A percentile compares a stretch with the other conserved stretches of the same genome.
phyloP scores from a whole-genome alignment of 2,113 vertebrate genomes.

The Alethe castanea region DNA sequence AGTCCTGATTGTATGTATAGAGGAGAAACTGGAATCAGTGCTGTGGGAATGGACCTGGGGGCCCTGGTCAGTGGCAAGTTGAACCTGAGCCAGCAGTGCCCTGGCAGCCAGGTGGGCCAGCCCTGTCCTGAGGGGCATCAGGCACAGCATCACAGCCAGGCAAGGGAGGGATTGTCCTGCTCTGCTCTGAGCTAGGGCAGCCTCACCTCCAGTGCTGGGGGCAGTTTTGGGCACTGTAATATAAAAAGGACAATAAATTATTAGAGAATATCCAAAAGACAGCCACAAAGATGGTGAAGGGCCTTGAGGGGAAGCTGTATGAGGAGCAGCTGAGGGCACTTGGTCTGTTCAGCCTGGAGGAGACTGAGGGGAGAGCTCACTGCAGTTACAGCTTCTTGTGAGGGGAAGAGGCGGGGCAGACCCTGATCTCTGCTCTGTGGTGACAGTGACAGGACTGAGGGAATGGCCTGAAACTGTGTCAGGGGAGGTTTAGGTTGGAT shows the following conservation, averaged over 20 bases:
- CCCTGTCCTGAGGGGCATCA: neutral
- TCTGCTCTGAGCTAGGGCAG: fast-evolving
- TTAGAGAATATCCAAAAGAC: fast-evolving
- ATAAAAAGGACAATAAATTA: neutral
- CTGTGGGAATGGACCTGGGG: neutral
- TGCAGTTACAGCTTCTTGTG: neutral
- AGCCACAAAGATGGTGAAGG: fast-evolving
- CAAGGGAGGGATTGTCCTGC: neutral
- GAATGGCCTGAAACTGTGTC: fast-evolving
- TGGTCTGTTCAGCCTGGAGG: neutral
- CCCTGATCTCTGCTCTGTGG: neutral
- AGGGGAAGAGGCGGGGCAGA: neutral
- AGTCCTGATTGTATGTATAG: neutral
- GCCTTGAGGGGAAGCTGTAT: fast-evolving
- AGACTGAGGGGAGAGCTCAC: neutral
- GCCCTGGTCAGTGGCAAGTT: fast-evolving
- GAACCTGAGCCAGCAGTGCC: fast-evolving
- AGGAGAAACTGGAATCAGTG: neutral
- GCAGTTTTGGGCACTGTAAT: fast-evolving
- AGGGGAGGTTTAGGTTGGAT: neutral
- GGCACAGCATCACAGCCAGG: fast-evolving
- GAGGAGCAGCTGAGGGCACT: fast-evolving
- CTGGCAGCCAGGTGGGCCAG: neutral
- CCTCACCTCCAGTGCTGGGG: fast-evolving
- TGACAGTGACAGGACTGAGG: fast-evolving